phyloP scores from a whole-genome alignment of 2,888 invertebrate species.

The Eristalis intricaria region DNA sequence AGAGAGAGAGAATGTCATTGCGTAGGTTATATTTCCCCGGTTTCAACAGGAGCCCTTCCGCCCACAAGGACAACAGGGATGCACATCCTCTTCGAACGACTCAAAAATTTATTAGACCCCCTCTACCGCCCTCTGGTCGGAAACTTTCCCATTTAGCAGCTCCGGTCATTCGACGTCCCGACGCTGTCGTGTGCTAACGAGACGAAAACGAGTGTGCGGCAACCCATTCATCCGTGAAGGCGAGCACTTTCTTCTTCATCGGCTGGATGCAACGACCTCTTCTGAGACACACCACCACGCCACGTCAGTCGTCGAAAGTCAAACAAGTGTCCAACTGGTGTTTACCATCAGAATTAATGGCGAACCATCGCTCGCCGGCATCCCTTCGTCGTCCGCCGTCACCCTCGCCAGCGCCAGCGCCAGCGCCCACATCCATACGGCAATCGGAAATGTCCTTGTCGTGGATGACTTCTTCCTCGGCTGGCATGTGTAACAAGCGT shows the following conservation, averaged over 20 bases:
- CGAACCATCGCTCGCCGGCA: not conserved
- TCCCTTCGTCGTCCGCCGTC: not conserved
- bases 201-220: not conserved
- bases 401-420: not conserved
- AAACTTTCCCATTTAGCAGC: conserved; percentile 28
- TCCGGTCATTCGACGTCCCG: not conserved
- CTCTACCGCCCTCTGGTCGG: not conserved
- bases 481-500: not conserved
- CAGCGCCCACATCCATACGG: not conserved
- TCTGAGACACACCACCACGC: not conserved
- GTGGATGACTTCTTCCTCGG: not conserved
- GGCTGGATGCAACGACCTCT: not conserved
- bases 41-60: not conserved
- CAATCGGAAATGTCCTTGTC: conserved; percentile 23
- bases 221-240: conserved; percentile 20
- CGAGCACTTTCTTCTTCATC: conserved; percentile 13
- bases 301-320: conserved; percentile 61
- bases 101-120: conserved; percentile 29
- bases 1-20: too few relatives aligned
- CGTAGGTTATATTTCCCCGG: not conserved
- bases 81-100: not conserved
- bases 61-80: too few relatives aligned
- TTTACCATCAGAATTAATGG: conserved; percentile 61
- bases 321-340: conserved; percentile 69
- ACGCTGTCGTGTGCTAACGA: not conserved